Conservation (phyloP, 2,113 vertebrate species). For the Atrichornis clamosus region DNA sequence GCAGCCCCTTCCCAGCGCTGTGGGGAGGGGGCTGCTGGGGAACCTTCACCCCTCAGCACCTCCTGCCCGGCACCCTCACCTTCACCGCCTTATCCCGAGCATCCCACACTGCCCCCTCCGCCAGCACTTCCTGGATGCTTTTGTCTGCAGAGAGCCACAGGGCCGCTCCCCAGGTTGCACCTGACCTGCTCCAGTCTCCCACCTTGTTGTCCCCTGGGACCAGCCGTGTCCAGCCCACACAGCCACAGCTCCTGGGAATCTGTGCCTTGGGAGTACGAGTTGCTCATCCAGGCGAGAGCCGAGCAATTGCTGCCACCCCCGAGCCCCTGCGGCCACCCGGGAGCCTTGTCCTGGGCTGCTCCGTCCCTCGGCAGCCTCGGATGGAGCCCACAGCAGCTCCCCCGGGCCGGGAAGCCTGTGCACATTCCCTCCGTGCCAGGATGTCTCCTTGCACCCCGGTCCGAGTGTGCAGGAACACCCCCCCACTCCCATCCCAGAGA, state of each 20-base stretch:
- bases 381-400: fast-evolving
- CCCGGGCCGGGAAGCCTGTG: not conserved
- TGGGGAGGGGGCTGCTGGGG: not conserved
- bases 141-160: not conserved
- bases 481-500: fast-evolving
- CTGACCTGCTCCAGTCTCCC: not conserved
- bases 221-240: not conserved
- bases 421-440: not conserved
- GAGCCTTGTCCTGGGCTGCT: not conserved
- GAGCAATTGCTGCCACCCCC: not conserved
- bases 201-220: fast-evolving
- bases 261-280: not conserved
- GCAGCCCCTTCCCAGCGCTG: not conserved
- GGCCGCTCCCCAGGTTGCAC: not conserved
- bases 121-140: not conserved
- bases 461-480: not conserved
- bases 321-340: not conserved
- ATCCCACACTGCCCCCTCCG: not conserved
- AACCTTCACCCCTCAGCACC: not conserved
- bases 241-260: not conserved
- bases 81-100: not conserved
- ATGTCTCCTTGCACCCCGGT: fast-evolving
- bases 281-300: not conserved
- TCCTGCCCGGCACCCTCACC: not conserved
- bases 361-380: fast-evolving